Base-by-base conservation (phyloP, 2,888 invertebrate species). In the Lycophotia porphyrea region DNA sequence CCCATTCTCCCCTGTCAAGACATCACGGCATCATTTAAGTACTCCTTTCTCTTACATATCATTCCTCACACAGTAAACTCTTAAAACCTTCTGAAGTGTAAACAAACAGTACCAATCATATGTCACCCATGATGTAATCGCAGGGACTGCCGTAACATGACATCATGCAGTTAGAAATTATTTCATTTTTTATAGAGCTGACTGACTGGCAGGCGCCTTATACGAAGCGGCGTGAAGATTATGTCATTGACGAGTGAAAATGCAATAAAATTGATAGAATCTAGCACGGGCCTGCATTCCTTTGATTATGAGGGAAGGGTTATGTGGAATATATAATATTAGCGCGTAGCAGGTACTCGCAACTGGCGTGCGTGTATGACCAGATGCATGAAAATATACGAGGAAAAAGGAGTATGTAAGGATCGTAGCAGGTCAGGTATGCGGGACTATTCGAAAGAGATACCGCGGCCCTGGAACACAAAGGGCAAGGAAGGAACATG, bases 231-330 rank as follows among this genome's bases (percentile, higher is more conserved):
- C 80, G 72, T 78, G 69, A 80, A 80, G 84, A 90, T 92, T 92
- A 93, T 90, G 91, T 92, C 92, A 93, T 87, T 83, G 82, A 77
- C 74, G 74, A 87, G 91, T 92, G 90, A 92, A 92, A 93, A 91
- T 91, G 90, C 84, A 90, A 91, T 91, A 88, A 92, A 92, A 90
- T 83, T 78, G 79, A 87, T 88, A 88, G 84, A 47, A 88, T 85
- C 89, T 80, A 65, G 66, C 36, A 27, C 60, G n/a, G 27, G 68
- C 47, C 58, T 49, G 52, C 58, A 18, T 66, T 68, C 78, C 58
- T 79, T 42, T 65, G 39, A 39, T 69, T 61, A 47, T 31, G 55
- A 39, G 18, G 60, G 24, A 24, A 31, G 31, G 24, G 18, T 27
- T 60, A 49, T 58, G 24, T 65, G 42, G 42, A 76, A 64, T 44